Conservation (phyloP, 2,113 vertebrate species). For the Cepphus grylle region DNA sequence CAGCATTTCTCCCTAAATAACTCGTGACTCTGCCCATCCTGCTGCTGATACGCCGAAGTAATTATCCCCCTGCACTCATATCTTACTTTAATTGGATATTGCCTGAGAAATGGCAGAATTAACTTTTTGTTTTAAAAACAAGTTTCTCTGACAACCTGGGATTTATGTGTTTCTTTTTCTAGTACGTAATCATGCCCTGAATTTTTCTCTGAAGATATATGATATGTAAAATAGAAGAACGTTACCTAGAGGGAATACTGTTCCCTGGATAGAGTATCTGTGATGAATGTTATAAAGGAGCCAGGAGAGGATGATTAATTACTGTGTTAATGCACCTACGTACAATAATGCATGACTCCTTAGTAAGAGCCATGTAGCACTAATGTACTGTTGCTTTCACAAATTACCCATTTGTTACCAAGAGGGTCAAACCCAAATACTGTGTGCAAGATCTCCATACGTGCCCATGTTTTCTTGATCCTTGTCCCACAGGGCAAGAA, state of each 20-base stretch:
- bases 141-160: conserved; percentile 6
- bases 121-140: not conserved
- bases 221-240: not conserved
- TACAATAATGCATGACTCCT: not conserved
- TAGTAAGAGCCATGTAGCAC: not conserved
- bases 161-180: conserved; percentile 16
- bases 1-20: not conserved
- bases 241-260: not conserved
- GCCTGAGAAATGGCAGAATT: conserved; percentile 9
- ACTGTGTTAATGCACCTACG: not conserved
- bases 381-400: not conserved
- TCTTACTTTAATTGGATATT: not conserved
- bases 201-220: not conserved
- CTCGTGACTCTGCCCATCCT: not conserved
- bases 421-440: not conserved
- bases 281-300: not conserved
- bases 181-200: not conserved
- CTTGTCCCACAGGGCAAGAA: not conserved
- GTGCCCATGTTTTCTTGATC: rapidly evolving
- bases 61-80: not conserved
- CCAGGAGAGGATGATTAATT: conserved; percentile 35
- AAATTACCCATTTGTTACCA: not conserved
- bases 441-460: not conserved
- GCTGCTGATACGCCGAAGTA: not conserved
- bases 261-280: not conserved